A percentile compares a stretch with the other conserved stretches of the same genome.
Evolutionary conservation across 2,113 vertebrate species (phyloP).

Genomic region (Delphinapterus leucas): DNA sequence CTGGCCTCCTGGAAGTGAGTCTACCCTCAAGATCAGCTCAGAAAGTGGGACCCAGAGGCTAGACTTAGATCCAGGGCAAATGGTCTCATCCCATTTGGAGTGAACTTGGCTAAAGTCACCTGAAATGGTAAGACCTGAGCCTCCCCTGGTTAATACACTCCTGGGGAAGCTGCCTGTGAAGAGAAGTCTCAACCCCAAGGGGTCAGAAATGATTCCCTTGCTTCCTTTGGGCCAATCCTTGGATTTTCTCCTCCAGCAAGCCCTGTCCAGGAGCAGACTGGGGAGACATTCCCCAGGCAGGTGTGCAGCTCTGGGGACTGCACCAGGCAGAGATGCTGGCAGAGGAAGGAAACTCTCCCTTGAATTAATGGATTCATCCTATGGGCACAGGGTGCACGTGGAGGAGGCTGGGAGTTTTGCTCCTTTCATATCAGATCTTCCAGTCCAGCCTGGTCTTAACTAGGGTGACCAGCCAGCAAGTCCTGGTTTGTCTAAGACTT

Average conservation of each 20-base stretch:
- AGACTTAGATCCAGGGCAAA: neutral
- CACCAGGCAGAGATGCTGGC: neutral
- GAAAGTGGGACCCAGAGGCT: neutral
- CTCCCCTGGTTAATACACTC: rapidly evolving
- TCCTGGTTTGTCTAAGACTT: neutral
- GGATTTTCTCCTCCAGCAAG: neutral
- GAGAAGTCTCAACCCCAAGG: too few species aligned
- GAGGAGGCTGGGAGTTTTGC: neutral
- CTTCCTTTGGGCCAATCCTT: neutral
- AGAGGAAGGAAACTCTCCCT: neutral
- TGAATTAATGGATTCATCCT: neutral
- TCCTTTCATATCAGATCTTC: neutral
- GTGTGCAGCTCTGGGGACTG: rapidly evolving
- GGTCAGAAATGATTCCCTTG: neutral
- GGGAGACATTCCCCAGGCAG: too few species aligned
- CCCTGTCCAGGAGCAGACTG: neutral
- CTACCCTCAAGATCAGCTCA: neutral
- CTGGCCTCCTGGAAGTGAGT: neutral
- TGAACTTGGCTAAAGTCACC: neutral
- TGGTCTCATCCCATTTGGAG: neutral
- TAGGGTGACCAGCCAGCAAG: neutral
- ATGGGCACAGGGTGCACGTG: rapidly evolving
- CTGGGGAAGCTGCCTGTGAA: neutral
- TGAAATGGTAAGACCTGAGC: neutral
- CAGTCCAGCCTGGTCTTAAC: neutral